Percentiles rank a stretch among this genome's conserved stretches.
Conservation (phyloP, 2,113 vertebrate genomes). For the Poicephalus meyeri region DNA sequence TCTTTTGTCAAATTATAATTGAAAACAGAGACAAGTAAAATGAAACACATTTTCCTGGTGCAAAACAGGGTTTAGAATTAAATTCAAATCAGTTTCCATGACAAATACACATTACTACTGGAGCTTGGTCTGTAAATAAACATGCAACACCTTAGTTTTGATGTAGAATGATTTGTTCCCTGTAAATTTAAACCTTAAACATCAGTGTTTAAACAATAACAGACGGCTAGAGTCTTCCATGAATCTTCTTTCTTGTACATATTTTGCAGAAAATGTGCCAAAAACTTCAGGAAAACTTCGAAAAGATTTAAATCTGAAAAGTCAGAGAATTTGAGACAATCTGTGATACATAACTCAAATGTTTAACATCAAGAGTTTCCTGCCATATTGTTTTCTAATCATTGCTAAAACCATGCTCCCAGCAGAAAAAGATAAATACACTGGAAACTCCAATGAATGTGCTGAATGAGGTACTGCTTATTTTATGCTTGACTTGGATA, state of each 20-base stretch:
- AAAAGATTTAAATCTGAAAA: conserved; percentile 22
- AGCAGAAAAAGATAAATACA: conserved; percentile 21
- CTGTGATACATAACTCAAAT: conserved; percentile 16
- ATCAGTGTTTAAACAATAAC: not conserved
- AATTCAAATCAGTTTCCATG: conserved; percentile 65
- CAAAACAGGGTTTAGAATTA: conserved; percentile 59
- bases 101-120: conserved; percentile 59
- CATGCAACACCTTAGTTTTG: conserved; percentile 59
- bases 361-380: conserved; percentile 38
- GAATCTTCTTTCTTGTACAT: not conserved
- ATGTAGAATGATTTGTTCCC: not conserved
- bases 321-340: conserved; percentile 22
- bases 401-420: not conserved
- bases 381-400: conserved; percentile 48
- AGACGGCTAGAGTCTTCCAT: not conserved
- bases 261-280: conserved; percentile 9
- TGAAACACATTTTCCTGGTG: conserved; percentile 69
- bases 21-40: conserved; percentile 75
- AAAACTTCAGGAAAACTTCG: conserved; percentile 16
- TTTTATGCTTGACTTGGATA: conserved; percentile 18
- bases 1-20: conserved; percentile 83
- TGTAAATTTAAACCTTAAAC: conserved; percentile 30
- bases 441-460: not conserved
- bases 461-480: conserved; percentile 27
- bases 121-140: conserved; percentile 43